A percentile compares a stretch with the other conserved stretches of the same genome.
Evolutionary conservation across 2,113 vertebrate species (phyloP).

Genomic region (Apistogramma diplotaenia): DNA sequence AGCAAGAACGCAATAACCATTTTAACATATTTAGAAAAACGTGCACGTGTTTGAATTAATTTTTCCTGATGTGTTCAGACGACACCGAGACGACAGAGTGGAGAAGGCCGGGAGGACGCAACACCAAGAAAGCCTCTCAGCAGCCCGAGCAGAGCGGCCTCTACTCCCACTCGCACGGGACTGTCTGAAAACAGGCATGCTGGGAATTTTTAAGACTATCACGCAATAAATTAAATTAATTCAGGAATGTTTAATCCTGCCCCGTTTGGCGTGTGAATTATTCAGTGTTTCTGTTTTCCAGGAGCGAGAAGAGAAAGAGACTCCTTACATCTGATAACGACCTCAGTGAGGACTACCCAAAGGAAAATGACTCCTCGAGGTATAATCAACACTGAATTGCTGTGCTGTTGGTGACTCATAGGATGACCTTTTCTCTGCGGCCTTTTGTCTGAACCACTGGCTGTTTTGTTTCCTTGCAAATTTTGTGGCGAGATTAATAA

Average conservation of each 20-base stretch:
- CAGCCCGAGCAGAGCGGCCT: constrained; percentile 79
- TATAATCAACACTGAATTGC: constrained; percentile 40
- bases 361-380: constrained; percentile 98
- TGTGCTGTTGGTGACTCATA: not conserved
- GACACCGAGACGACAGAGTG: constrained; percentile 80
- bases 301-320: constrained; percentile 92
- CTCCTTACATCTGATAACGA: constrained; percentile 83
- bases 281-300: constrained; percentile 16
- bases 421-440: not conserved
- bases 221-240: not conserved
- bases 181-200: constrained; percentile 88
- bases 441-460: not conserved
- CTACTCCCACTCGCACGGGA: constrained; percentile 84
- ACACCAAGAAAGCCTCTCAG: constrained; percentile 84
- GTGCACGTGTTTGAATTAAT: not conserved
- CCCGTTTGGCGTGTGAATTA: not conserved
- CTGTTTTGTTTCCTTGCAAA: not conserved
- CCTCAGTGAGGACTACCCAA: constrained; percentile 93
- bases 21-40: not conserved
- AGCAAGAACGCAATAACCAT: not conserved
- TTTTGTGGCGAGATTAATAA: not conserved
- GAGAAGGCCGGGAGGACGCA: constrained; percentile 86
- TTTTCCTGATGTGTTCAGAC: constrained; percentile 67
- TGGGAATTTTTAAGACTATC: not conserved
- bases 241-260: not conserved